Evolutionary conservation across 2,888 invertebrate species (phyloP).

Genomic region (Ormyrus thymus): DNA sequence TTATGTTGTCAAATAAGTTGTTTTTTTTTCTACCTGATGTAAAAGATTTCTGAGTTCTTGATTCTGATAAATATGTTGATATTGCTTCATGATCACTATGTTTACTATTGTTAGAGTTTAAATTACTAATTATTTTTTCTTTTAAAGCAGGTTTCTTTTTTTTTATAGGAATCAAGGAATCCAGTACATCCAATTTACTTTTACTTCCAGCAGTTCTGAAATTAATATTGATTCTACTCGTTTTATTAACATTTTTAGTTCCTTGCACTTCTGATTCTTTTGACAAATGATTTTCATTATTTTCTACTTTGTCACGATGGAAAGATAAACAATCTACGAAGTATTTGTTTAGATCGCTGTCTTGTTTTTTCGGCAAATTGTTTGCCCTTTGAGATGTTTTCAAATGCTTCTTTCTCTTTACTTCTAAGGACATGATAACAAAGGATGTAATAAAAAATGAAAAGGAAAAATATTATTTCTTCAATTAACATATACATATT

Average conservation of each 20-base stretch:
- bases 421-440: constrained; percentile 40
- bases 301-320: constrained; percentile 10
- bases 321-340: constrained; percentile 43
- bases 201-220: constrained; percentile 12
- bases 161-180: constrained; percentile 18
- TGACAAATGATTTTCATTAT: constrained; percentile 17
- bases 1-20: constrained; percentile 46
- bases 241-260: neutral
- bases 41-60: constrained; percentile 23
- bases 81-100: neutral
- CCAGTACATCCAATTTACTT: neutral
- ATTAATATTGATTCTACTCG: neutral
- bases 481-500: constrained; percentile 12
- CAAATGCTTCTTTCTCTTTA: constrained; percentile 39
- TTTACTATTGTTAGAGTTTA: neutral
- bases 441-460: neutral
- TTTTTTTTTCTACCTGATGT: constrained; percentile 40
- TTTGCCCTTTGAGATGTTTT: constrained; percentile 17
- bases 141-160: constrained; percentile 10
- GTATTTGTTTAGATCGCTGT: constrained; percentile 25
- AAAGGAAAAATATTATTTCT: constrained; percentile 15
- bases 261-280: neutral
- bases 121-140: constrained; percentile 2
- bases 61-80: neutral
- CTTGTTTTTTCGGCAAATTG: constrained; percentile 15